Conservation (phyloP, 2,113 vertebrate genomes). For the Tretioscincus oriximinensis region DNA sequence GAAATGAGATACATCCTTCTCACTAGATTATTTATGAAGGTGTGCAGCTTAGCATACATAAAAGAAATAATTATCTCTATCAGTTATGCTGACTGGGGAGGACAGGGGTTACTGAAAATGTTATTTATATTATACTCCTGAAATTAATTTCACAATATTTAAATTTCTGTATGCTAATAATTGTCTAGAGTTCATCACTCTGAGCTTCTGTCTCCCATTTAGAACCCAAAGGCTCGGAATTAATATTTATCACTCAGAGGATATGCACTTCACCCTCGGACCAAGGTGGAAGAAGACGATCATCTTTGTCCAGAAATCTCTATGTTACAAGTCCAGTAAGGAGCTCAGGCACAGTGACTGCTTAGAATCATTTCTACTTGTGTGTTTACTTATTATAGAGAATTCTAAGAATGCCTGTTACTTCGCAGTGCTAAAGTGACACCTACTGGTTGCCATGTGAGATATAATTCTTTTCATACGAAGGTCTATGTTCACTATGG, state of each 20-base stretch:
- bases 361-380: not conserved
- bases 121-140: constrained; percentile 5
- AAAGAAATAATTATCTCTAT: not conserved
- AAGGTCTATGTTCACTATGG: not conserved
- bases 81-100: constrained; percentile 7
- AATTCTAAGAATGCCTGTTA: not conserved
- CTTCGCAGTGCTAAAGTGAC: constrained; percentile 28
- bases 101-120: not conserved
- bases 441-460: constrained; percentile 12
- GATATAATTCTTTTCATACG: not conserved
- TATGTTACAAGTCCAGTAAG: not conserved
- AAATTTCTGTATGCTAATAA: constrained; percentile 16
- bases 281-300: not conserved
- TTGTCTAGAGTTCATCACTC: not conserved
- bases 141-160: constrained; percentile 4
- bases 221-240: not conserved
- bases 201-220: not conserved
- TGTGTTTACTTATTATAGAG: not conserved
- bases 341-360: not conserved
- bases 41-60: not conserved
- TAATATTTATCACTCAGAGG: not conserved
- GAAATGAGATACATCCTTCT: constrained; percentile 9
- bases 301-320: not conserved
- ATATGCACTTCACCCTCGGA: not conserved
- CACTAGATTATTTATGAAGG: constrained; percentile 3